These are phyloP conservation scores for Limnephilus lunatus DNA, from an alignment of 2,888 invertebrate genomes.

Conservation along the genomic window DNA sequence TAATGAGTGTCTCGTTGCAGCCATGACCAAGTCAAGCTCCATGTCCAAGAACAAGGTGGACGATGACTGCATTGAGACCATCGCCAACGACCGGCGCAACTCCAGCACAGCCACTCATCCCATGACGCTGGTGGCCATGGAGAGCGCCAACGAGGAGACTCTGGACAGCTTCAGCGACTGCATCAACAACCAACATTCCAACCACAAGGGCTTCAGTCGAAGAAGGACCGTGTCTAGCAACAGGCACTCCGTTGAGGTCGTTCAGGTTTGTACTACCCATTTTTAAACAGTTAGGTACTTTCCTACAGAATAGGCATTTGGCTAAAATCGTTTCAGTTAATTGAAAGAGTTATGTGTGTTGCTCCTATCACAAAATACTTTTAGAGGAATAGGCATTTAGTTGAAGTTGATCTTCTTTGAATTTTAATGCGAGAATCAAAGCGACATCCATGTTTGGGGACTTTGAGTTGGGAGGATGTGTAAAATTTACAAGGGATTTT, in stretches of 20 bases:
- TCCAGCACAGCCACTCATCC: conserved; percentile 66
- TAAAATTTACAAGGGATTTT: too few species aligned
- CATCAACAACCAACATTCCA: conserved; percentile 78
- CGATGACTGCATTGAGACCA: conserved; percentile 71
- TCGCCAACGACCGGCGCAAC: conserved; percentile 69
- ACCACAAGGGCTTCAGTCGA: conserved; percentile 71
- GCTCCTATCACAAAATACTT: not conserved
- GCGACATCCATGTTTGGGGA: too few species aligned
- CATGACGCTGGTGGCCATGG: conserved; percentile 75
- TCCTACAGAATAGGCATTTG: not conserved
- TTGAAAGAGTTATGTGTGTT: not conserved
- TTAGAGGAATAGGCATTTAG: not conserved
- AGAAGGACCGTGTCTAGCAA: conserved; percentile 70
- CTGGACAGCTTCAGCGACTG: conserved; percentile 79
- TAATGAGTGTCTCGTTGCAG: conserved; percentile 69
- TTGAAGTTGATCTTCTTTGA: too few species aligned
- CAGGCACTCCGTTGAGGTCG: conserved; percentile 53
- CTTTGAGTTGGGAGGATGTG: too few species aligned
- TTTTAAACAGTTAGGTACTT: not conserved
- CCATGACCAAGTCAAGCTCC: conserved; percentile 79
- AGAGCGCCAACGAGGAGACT: conserved; percentile 66
- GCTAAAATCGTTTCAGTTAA: not conserved
- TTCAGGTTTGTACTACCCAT: conserved; percentile 56
- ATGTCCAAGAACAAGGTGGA: conserved; percentile 80
- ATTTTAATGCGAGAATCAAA: too few species aligned